Base-by-base conservation (phyloP, 2,797 vertebrate genomes). In the Australoheros facetus region DNA sequence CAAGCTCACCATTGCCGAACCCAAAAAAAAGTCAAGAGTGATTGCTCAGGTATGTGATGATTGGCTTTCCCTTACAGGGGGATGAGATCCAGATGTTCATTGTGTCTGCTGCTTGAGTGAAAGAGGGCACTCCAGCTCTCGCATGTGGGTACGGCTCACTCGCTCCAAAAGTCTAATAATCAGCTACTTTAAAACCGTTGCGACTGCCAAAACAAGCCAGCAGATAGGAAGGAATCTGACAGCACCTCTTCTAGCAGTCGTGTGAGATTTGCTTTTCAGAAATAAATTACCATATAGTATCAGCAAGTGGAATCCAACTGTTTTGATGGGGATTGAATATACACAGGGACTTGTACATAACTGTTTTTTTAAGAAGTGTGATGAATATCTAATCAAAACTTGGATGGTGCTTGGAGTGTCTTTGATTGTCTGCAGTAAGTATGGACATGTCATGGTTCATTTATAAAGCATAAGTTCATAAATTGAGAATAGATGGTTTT, bases 51-150 rank as follows among this genome's bases (percentile, higher is more conserved):
- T 92, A 91, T 94, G 89, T 86, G 88, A 88, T 91, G 82, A 84
- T 86, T 91, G 83, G 82, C 78, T 70, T 84, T 75, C 55, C 70
- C 79, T 87, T 73, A 70, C 60, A 70, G 62, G 48, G 21, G 79
- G 89, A 94, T 91, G 86, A 90, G 83, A 92, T 93, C 89, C 93
- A 94, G 91, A 94, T 95, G 91, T 93, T 76, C 28, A 71, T 60
- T 87, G 71, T 80, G 83, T 90, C 80, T 81, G 85, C 80, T 76
- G 53, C 79, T 42, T 28, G 62, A 83, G 48, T 51, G 73, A 78
- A 83, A 71, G 72, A 80, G 80, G 77, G 73, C 70, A 83, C 39
- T 66, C 5, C 60, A 73, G 30, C 53, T 73, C 74, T 72, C 58
- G 64, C 57, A 53, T 82, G 72, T 78, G 66, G 77, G 77, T 81